phyloP scores from a whole-genome alignment of 2,888 invertebrate species.

The Archips crataeganus region DNA sequence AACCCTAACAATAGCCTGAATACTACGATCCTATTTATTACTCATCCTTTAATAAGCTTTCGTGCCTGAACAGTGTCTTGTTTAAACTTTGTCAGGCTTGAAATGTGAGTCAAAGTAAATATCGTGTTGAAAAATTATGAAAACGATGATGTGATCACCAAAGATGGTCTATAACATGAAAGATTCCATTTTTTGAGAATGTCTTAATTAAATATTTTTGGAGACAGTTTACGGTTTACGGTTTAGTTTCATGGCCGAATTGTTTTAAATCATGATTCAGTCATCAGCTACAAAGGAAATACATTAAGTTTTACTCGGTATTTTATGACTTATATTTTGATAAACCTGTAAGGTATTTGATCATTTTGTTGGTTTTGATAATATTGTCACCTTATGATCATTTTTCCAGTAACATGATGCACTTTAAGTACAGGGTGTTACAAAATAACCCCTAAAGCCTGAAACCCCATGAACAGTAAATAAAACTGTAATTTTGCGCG shows the following conservation, averaged over 20 bases:
- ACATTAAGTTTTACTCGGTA: slow-evolving; percentile 13
- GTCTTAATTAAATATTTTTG: slow-evolving; percentile 14
- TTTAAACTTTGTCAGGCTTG: slow-evolving; percentile 5
- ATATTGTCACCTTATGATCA: not conserved
- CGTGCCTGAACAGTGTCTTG: slow-evolving; percentile 4
- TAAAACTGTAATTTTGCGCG: no score
- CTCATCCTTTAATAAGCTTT: slow-evolving; percentile 3
- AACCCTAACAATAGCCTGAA: not conserved
- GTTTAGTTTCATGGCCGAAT: slow-evolving; percentile 30
- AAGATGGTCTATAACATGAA: slow-evolving; percentile 7
- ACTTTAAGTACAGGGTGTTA: not conserved
- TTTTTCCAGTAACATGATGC: slow-evolving; percentile 1
- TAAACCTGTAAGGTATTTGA: slow-evolving; percentile 25
- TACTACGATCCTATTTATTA: not conserved
- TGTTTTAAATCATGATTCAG: slow-evolving; percentile 22
- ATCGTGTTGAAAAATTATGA: slow-evolving; percentile 10
- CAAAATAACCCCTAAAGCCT: no score
- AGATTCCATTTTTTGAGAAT: slow-evolving; percentile 24
- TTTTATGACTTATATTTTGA: slow-evolving; percentile 31
- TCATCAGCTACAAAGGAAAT: slow-evolving; percentile 29
- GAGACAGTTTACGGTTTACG: slow-evolving; percentile 3
- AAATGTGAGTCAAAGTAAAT: slow-evolving; percentile 22
- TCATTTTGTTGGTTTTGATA: slow-evolving; percentile 19
- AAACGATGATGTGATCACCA: slow-evolving; percentile 18
- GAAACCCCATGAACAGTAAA: no score